Evolutionary conservation across 1,140 invertebrate genomes (phyloP), one percentile per base, ranked within the genome.

Genomic region (Ceratina calcarata): DNA sequence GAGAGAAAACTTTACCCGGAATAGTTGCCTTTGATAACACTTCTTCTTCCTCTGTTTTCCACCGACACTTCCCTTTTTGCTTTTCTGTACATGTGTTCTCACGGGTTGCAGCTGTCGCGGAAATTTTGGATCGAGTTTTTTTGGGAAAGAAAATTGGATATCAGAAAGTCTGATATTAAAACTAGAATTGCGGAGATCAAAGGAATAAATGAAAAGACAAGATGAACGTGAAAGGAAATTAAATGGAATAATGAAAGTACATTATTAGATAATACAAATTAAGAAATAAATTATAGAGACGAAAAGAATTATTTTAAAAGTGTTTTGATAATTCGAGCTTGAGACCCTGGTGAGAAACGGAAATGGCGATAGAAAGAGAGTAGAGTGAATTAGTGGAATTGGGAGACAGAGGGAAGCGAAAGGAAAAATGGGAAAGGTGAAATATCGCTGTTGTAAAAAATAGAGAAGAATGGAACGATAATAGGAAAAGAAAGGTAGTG

Each of bases 51-150:
- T 49, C 15, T n/a, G 16, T 4, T n/a, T 15, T 45, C 18, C 22
- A 7, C 27, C n/a, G 37, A 45, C 13, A 32, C 3, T 15, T 62
- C 66, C 51, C 51, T 75, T 71, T 51, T 53, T 32, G 68, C 32
- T 20, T n/a, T 45, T 66, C 16, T 74, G 72, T 79, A 82, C 83
- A 65, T 57, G 71, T 75, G 80, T 45, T 45, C 37, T 45, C 77
- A 73, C 67, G 62, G 37, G 51, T 74, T 81, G 82, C 81, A 83
- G 71, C 70, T 71, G 84, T 78, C 74, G 70, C 81, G 77, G 82
- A 79, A 65, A 83, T 81, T 80, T 83, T 77, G 22, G 83, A 74
- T 77, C 68, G 80, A 83, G 81, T 82, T 80, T 83, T n/a, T 16
- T 72, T 64, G 27, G 57, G 71, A 68, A 61, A 45, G 22, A 71